Evolutionary conservation across 1,140 invertebrate genomes (phyloP).

Genomic region (Globodera rostochiensis): DNA sequence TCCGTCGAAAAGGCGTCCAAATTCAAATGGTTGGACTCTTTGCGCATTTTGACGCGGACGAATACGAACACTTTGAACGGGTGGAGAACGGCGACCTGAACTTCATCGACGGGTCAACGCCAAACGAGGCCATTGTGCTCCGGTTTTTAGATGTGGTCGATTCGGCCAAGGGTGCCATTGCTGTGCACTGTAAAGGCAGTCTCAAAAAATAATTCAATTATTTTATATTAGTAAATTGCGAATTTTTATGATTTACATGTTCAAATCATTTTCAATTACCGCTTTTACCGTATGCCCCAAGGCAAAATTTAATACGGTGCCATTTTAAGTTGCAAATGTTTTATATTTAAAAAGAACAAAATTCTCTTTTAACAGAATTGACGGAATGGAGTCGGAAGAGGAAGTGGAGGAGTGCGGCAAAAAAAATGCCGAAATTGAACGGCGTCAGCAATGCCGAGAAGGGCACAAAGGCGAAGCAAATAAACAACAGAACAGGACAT

Average conservation of each 20-base stretch:
- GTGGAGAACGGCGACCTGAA: constrained; percentile 98
- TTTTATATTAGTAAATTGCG: constrained; percentile 9
- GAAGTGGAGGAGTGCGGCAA: neutral
- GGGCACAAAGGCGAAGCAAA: neutral
- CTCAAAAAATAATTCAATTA: neutral
- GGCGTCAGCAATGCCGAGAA: neutral
- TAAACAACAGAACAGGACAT: neutral
- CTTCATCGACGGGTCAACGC: constrained; percentile 93
- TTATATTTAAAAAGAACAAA: constrained; percentile 8
- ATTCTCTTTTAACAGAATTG: neutral
- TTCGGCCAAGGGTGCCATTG: constrained; percentile 83
- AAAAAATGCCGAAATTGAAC: constrained; percentile 7
- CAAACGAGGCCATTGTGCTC: constrained; percentile 84
- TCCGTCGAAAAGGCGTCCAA: constrained; percentile 81
- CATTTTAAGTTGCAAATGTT: too few species aligned
- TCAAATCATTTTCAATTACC: too few species aligned
- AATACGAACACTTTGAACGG: constrained; percentile 91
- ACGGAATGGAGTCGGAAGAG: constrained; percentile 5
- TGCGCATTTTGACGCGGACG: constrained; percentile 87
- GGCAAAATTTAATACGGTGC: neutral
- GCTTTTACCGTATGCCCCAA: too few species aligned
- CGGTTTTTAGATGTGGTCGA: constrained; percentile 88
- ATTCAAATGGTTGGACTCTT: constrained; percentile 91
- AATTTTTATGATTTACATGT: neutral
- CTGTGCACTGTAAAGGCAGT: constrained; percentile 88